phyloP scores from a whole-genome alignment of 1,140 invertebrate species.

The Berghia stephanieae region DNA sequence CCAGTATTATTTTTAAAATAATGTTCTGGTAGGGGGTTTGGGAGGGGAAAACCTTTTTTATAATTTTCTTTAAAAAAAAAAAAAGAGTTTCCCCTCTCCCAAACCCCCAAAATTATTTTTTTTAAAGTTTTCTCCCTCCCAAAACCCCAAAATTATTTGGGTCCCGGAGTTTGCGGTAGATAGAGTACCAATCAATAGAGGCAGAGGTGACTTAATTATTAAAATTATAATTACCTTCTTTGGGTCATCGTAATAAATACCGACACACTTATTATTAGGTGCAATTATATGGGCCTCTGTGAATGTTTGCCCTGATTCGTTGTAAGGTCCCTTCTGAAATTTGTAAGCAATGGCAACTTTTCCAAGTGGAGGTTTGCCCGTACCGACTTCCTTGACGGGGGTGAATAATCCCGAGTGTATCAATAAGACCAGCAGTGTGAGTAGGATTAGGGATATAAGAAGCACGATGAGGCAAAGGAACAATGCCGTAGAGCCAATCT shows the following conservation, averaged over 20 bases:
- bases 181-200: too few species aligned
- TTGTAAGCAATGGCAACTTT: slow-evolving; percentile 65
- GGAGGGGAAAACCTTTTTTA: too few species aligned
- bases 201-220: too few species aligned
- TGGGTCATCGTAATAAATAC: slow-evolving; percentile 69
- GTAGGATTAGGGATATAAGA: neutral
- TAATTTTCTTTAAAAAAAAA: too few species aligned
- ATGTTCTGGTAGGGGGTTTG: too few species aligned
- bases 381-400: slow-evolving; percentile 51
- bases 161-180: too few species aligned
- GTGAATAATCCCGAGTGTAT: slow-evolving; percentile 63
- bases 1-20: too few species aligned
- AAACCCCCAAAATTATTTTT: too few species aligned
- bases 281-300: slow-evolving; percentile 61
- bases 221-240: slow-evolving; percentile 65
- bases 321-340: slow-evolving; percentile 66
- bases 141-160: too few species aligned
- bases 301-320: slow-evolving; percentile 64
- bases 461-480: slow-evolving; percentile 50
- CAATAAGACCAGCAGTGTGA: slow-evolving; percentile 53
- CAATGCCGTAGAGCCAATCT: slow-evolving; percentile 45
- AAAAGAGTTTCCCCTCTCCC: too few species aligned
- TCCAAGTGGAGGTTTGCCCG: slow-evolving; percentile 62
- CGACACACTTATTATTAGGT: slow-evolving; percentile 61
- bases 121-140: too few species aligned